Evolutionary conservation across 64 coral and sea anemone species (phyloP).

Genomic region (Hydrozoanthus tunicans): DNA sequence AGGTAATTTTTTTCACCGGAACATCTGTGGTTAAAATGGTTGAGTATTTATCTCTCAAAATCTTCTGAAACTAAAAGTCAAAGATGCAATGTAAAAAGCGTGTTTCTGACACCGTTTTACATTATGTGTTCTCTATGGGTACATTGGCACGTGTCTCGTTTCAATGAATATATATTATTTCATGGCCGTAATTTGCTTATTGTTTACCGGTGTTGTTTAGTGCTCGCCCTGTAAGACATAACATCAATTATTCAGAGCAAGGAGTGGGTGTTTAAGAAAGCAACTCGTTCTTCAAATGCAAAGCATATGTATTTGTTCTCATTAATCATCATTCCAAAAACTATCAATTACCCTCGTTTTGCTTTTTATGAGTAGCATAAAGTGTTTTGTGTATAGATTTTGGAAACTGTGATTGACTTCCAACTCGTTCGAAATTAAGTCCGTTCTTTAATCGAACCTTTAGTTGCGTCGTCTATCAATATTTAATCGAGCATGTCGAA

Average conservation of each 20-base stretch:
- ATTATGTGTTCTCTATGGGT: neutral
- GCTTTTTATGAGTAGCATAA: neutral
- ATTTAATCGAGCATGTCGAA: slow-evolving; percentile 32
- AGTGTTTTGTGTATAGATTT: neutral
- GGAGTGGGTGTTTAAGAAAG: slow-evolving; percentile 35
- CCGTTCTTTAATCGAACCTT: slow-evolving; percentile 38
- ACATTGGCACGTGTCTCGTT: neutral
- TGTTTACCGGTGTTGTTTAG: slow-evolving; percentile 47
- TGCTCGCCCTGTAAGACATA: neutral
- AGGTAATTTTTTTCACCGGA: neutral
- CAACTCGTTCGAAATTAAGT: neutral
- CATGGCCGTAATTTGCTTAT: slow-evolving; percentile 33
- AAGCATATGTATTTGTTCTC: neutral
- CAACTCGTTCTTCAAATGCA: neutral
- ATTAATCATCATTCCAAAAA: neutral
- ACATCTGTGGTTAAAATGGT: neutral
- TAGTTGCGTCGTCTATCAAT: slow-evolving; percentile 42
- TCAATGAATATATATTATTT: slow-evolving; percentile 21
- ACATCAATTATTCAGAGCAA: slow-evolving; percentile 35
- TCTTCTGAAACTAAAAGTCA: neutral
- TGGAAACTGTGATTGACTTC: neutral
- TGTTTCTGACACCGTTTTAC: neutral
- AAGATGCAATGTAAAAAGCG: neutral
- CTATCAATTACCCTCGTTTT: neutral
- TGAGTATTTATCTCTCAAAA: neutral